Percentiles rank a stretch among this genome's conserved stretches.
Evolutionary conservation across 2,113 vertebrate species (phyloP).

Genomic region (Cephalopholis sonnerati): DNA sequence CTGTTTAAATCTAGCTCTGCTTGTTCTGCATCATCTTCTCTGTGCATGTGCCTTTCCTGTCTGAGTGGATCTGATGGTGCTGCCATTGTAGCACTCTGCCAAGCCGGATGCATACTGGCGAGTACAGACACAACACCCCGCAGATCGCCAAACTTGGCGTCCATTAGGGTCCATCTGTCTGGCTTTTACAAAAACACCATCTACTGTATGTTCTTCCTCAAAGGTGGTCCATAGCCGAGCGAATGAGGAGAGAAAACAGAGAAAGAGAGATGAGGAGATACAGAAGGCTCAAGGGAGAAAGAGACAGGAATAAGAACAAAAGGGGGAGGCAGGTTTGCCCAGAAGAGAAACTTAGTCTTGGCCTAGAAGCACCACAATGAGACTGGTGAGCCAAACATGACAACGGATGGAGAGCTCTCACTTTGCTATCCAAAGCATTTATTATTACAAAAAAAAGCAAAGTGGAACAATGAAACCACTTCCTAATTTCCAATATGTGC

Average conservation of each 20-base stretch:
- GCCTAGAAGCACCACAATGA: background rate
- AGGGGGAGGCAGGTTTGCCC: constrained; percentile 1
- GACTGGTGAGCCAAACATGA: constrained; percentile 14
- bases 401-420: constrained; percentile 17
- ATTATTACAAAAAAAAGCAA: background rate
- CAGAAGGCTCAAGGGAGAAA: constrained; percentile 20
- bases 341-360: constrained; percentile 22
- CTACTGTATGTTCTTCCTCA: constrained; percentile 58
- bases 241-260: background rate
- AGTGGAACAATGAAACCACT: constrained; percentile 18
- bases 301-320: constrained; percentile 29
- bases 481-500: constrained; percentile 31
- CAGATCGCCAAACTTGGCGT: constrained; percentile 78
- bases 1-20: constrained; percentile 57
- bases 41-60: constrained; percentile 52
- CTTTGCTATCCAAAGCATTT: constrained; percentile 16
- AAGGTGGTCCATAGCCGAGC: constrained; percentile 35
- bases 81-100: constrained; percentile 61
- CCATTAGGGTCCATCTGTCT: constrained; percentile 82
- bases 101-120: constrained; percentile 73
- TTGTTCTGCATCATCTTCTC: constrained; percentile 48
- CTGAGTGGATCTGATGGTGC: constrained; percentile 52
- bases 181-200: constrained; percentile 67
- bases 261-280: constrained; percentile 7
- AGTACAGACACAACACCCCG: constrained; percentile 76